Evolutionary conservation across 2,797 vertebrate genomes (phyloP).

Genomic region (Dipus sagitta): DNA sequence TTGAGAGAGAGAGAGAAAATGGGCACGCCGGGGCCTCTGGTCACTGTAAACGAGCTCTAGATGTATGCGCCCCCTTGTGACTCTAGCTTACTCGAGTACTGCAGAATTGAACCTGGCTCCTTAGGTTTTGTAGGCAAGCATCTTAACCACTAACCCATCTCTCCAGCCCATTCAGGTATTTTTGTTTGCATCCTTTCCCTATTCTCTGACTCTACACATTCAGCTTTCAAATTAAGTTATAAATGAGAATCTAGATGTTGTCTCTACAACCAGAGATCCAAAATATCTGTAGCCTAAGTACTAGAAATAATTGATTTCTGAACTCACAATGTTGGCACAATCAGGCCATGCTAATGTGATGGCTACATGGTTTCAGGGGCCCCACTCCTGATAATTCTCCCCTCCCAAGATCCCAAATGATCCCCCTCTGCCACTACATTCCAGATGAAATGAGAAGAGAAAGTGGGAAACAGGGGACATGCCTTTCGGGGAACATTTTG

Average conservation of each 20-base stretch:
- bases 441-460: background rate
- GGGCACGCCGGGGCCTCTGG: too few relatives aligned
- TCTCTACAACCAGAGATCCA: background rate
- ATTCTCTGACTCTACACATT: background rate
- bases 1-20: too few relatives aligned
- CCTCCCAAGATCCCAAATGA: background rate
- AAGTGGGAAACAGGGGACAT: background rate
- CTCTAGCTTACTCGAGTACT: too few relatives aligned
- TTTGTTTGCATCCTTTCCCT: background rate
- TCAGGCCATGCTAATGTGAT: rapidly evolving
- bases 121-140: too few relatives aligned
- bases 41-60: too few relatives aligned
- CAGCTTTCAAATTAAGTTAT: conserved; percentile 25
- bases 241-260: background rate
- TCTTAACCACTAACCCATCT: too few relatives aligned
- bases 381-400: background rate
- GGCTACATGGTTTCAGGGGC: rapidly evolving
- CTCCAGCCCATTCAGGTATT: background rate
- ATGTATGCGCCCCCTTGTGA: too few relatives aligned
- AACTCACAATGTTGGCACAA: too few relatives aligned
- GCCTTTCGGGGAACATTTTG: background rate
- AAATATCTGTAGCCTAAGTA: background rate
- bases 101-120: too few relatives aligned
- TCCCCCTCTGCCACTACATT: background rate
- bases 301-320: background rate